A percentile compares a stretch with the other conserved stretches of the same genome.
Conservation (phyloP, 2,888 invertebrate genomes). For the Hydrotaea diabolus region DNA sequence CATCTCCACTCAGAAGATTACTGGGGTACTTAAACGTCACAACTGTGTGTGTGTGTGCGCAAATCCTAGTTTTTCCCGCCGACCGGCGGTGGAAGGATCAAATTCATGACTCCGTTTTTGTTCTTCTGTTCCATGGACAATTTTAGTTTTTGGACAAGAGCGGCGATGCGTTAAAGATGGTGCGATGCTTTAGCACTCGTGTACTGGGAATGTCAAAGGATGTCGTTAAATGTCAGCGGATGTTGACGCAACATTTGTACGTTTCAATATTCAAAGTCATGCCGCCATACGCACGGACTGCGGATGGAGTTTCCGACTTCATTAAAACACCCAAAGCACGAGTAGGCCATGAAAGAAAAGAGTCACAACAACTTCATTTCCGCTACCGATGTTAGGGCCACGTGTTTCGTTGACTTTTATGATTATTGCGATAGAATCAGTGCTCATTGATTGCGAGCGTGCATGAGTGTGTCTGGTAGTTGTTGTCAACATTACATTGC, state of each 20-base stretch:
- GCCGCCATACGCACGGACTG: conserved; percentile 56
- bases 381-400: conserved; percentile 61
- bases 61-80: conserved; percentile 36
- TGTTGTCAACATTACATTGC: conserved; percentile 61
- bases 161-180: conserved; percentile 57
- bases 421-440: conserved; percentile 64
- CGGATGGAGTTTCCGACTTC: conserved; percentile 49
- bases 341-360: conserved; percentile 6
- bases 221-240: conserved; percentile 66
- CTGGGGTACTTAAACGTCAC: conserved; percentile 65
- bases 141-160: conserved; percentile 43
- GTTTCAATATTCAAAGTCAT: conserved; percentile 63
- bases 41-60: conserved; percentile 43
- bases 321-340: conserved; percentile 61
- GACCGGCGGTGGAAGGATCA: conserved; percentile 27
- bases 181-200: conserved; percentile 41
- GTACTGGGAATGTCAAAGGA: conserved; percentile 50
- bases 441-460: conserved; percentile 32
- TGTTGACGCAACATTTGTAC: conserved; percentile 62
- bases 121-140: conserved; percentile 38
- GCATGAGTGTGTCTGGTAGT: conserved; percentile 24
- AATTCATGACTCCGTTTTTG: conserved; percentile 30
- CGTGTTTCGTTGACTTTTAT: conserved; percentile 69
- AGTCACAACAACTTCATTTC: conserved; percentile 56
- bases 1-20: conserved; percentile 70